phyloP scores from a whole-genome alignment of 2,113 vertebrate species.

The Phycodurus eques region DNA sequence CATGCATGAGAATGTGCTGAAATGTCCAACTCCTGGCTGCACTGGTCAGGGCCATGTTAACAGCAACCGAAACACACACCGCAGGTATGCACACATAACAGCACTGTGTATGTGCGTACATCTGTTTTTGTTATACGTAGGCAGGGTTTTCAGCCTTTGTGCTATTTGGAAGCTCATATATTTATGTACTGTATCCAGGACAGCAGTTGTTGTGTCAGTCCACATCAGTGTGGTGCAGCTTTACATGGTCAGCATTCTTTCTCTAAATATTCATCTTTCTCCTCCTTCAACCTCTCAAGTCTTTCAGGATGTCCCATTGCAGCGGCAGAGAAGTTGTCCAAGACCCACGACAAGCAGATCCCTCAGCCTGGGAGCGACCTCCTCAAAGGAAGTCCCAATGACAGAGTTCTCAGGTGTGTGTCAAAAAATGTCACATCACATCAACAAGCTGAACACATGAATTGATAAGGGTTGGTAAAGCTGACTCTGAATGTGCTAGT shows the following conservation, averaged over 20 bases:
- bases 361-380: conserved; percentile 79
- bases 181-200: conserved; percentile 27
- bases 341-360: conserved; percentile 90
- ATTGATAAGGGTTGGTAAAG: not conserved
- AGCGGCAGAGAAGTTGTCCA: conserved; percentile 95
- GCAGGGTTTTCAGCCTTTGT: not conserved
- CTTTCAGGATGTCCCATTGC: conserved; percentile 98
- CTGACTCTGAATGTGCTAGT: not conserved
- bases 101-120: not conserved
- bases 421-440: not conserved
- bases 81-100: conserved; percentile 78
- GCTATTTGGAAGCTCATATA: conserved; percentile 19
- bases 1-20: conserved; percentile 98
- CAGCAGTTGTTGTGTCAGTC: conserved; percentile 38
- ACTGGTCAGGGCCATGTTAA: conserved; percentile 98
- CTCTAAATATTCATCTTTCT: conserved; percentile 19
- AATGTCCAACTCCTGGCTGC: conserved; percentile 97
- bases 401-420: conserved; percentile 88
- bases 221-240: conserved; percentile 37
- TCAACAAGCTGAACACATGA: not conserved
- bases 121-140: not conserved
- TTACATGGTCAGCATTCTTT: conserved; percentile 28
- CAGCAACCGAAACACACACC: conserved; percentile 98
- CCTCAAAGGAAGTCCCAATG: conserved; percentile 85
- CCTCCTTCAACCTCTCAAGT: conserved; percentile 62